These are phyloP conservation scores for fruit fly (Drosophila melanogaster) DNA, from an alignment of 1,140 invertebrate genomes.

Conservation along the genomic window DNA sequence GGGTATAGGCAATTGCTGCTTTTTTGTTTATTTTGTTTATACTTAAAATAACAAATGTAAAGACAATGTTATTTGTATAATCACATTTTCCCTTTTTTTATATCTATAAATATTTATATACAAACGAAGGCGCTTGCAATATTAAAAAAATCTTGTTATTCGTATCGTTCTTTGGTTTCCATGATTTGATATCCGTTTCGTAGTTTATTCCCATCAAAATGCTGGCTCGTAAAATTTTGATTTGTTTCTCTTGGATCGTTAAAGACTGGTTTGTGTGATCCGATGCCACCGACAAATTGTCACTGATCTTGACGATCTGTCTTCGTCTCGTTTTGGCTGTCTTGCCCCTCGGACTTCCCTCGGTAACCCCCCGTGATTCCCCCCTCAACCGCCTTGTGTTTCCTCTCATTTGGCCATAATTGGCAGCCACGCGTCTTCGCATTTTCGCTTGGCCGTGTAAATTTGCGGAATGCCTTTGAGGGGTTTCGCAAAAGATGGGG, in stretches of 20 bases:
- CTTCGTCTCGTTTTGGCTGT: constrained; percentile 40
- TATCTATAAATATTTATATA: too few relatives aligned
- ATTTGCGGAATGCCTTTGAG: constrained; percentile 35
- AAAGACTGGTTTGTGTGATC: constrained; percentile 47
- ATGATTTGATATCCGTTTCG: neutral
- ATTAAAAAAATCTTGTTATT: too few relatives aligned
- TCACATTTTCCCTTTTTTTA: too few relatives aligned
- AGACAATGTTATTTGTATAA: too few relatives aligned
- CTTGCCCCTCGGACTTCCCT: neutral
- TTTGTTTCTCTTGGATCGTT: constrained; percentile 14
- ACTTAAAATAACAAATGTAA: too few relatives aligned
- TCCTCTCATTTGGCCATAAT: constrained; percentile 49
- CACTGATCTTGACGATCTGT: constrained; percentile 53
- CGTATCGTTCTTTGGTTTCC: neutral
- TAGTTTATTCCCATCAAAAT: neutral
- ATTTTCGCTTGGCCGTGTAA: constrained; percentile 38
- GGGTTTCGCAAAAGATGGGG: constrained; percentile 5
- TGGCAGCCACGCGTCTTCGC: constrained; percentile 66
- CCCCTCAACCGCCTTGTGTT: constrained; percentile 5
- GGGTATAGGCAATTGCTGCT: too few relatives aligned
- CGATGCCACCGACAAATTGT: constrained; percentile 31
- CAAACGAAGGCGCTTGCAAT: too few relatives aligned
- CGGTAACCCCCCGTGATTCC: neutral
- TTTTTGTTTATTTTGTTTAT: too few relatives aligned
- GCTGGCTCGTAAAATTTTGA: constrained; percentile 4